These are phyloP conservation scores for Coecobrya sp. DNA, from an alignment of 2,888 invertebrate genomes.

Conservation along the genomic window DNA sequence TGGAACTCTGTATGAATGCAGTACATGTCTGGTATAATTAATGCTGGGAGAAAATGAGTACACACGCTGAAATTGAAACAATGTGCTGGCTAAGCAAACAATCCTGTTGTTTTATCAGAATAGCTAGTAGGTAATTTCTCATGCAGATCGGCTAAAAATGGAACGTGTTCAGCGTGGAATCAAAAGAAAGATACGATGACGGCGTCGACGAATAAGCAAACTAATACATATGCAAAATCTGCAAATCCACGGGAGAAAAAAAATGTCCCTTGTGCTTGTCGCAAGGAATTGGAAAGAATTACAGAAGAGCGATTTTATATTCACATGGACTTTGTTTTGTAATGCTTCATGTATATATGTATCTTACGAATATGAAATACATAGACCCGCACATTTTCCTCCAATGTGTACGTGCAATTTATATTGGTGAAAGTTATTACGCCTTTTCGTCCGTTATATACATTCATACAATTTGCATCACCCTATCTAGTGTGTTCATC, in stretches of 20 bases:
- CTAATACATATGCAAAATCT: constrained; percentile 56
- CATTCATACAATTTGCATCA: background rate
- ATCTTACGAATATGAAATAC: too few species aligned
- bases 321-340: background rate
- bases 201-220: constrained; percentile 5
- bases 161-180: constrained; percentile 2
- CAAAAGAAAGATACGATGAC: background rate
- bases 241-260: constrained; percentile 8
- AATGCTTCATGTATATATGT: too few species aligned
- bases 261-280: constrained; percentile 12
- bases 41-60: constrained; percentile 1
- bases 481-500: background rate
- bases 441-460: background rate
- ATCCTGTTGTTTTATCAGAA: constrained; percentile 6
- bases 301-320: background rate
- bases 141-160: background rate
- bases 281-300: background rate
- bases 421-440: background rate
- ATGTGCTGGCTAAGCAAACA: background rate
- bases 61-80: constrained; percentile 11
- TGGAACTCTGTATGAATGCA: background rate
- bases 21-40: constrained; percentile 16
- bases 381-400: too few species aligned
- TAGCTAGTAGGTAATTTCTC: background rate
- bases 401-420: constrained; percentile 1